Evolutionary conservation across 2,797 vertebrate genomes (phyloP), one percentile per base, ranked within the genome.

Genomic region (Sylvia borin): DNA sequence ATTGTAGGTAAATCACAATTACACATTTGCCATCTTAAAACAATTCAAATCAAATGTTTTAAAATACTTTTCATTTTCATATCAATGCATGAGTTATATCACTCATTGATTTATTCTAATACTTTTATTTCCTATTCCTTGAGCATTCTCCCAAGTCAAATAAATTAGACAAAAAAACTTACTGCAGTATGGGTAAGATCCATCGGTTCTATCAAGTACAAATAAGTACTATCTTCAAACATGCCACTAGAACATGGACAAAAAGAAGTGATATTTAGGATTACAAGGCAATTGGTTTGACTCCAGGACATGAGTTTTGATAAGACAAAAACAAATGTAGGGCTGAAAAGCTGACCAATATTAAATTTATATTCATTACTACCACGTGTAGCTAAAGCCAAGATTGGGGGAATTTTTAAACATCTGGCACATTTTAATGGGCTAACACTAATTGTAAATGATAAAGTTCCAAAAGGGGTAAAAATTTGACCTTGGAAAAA

Each of bases 201-300:
- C 96, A 98, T 93, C 0, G 99, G 99, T 96, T 99, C 99, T 96
- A 99, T 99, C 97, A 99, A 98, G 92, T 99, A 99, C 80, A 98
- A 88, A 31, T 98, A 98, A 95, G 98, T 95, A 88, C 97, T 97
- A 87, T 99, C 99, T 94, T 99, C 99, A 98, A 99, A 99, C 98
- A 99, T 99, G 84, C 99, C 99, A 92, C 99, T 99, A 96, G 27
- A 96, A 95, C 38, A 81, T 81, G 80, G 95, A 93, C 93, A 94
- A 80, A 86, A 97, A 96, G 34, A 64, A 85, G 50, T 26, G 5
- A 80, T 66, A 78, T 68, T 94, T 88, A 91, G 38, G 21, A 88
- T 43, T 53, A 90, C 9, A 61, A 12, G 38, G 13, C 9, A 83
- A 92, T 47, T 31, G 10, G 62, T 48, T 61, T 50, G n/a, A 92